A percentile compares a stretch with the other conserved stretches of the same genome.
Evolutionary conservation across 2,888 invertebrate genomes (phyloP).

Genomic region (Taphrorychus bicolor): DNA sequence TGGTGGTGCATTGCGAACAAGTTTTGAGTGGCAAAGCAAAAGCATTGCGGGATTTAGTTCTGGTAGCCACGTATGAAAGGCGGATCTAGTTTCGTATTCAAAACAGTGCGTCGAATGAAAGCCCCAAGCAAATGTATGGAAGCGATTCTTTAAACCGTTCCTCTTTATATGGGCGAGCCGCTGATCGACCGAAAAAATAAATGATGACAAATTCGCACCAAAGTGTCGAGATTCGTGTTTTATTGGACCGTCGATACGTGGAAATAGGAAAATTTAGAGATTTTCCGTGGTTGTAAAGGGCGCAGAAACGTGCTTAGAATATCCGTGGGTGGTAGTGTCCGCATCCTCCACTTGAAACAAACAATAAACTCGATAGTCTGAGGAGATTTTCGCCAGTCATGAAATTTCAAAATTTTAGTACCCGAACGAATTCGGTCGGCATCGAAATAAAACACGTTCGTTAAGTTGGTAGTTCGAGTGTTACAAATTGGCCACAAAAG

Average conservation of each 20-base stretch:
- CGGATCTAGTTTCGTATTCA: constrained; percentile 46
- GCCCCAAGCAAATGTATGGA: constrained; percentile 47
- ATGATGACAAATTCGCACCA: constrained; percentile 29
- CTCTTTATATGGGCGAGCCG: constrained; percentile 21
- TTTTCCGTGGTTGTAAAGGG: not conserved
- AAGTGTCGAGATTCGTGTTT: constrained; percentile 20
- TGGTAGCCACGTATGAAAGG: constrained; percentile 37
- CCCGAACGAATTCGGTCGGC: constrained; percentile 1
- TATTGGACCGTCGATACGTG: constrained; percentile 10
- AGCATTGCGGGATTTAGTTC: constrained; percentile 27
- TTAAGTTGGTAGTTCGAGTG: constrained; percentile 21
- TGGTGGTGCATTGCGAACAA: not conserved
- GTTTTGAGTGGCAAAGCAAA: constrained; percentile 15
- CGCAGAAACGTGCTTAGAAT: not conserved
- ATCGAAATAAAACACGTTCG: constrained; percentile 20
- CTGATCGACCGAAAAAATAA: constrained; percentile 38
- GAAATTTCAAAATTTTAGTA: not conserved
- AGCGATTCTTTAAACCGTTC: constrained; percentile 37
- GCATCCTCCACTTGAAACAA: not conserved
- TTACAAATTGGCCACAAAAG: constrained; percentile 24
- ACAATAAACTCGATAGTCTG: not conserved
- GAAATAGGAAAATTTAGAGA: constrained; percentile 3
- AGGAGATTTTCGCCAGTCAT: not conserved
- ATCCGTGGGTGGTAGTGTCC: too few relatives aligned
- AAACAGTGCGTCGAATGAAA: constrained; percentile 53